Base-by-base conservation (phyloP, 1,140 invertebrate species). In the Cydia splendana region DNA sequence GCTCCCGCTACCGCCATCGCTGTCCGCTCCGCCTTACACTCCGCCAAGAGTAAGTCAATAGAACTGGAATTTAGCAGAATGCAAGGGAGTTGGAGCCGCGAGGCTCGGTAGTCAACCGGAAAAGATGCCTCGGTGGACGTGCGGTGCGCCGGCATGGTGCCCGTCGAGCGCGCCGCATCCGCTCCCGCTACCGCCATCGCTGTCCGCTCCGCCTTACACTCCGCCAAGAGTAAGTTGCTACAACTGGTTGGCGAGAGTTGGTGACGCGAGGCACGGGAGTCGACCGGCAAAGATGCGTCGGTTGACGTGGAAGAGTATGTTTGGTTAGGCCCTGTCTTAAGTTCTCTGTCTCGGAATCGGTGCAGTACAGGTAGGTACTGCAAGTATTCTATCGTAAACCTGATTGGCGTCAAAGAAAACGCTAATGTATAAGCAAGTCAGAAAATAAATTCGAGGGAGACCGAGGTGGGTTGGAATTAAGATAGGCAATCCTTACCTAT, bases 101-200 rank as follows among this genome's bases (percentile, higher is more conserved):
- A 82, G 88, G 94, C 86, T 78, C 89, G 77, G 78, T 73, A 48
- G 13, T 48, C 45, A 48, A 48, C 45, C 45, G 4, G 45, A 12
- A 48, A 48, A 15, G 4, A 48, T 13, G 45, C 45, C 13, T 48
- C 45, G 45, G 45, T 48, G 45, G 45, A 48, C 45, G 94, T 94
- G 24, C 92, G 95, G 76, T 94, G 95, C 80, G 94, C 95, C 30
- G 95, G 96, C 76, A 94, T 95, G 74, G 94, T 94, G 3, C 94
- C 95, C 24, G 94, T 94, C 75, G 93, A 94, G 76, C 84, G 92
- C 6, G 93, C 94, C 51, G 90, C 92, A 18, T 94, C 94, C 20
- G 90, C 90, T 13, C 94, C 91, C 45, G 90, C 93, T 18, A 93
- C 94, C 24, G 94, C 95, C 2, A 93, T 94, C 74, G 93, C 93